Percentiles rank a stretch among this genome's conserved stretches.
Evolutionary conservation across 2,888 invertebrate genomes (phyloP).

Genomic region (Drosophila parthenogenetica): DNA sequence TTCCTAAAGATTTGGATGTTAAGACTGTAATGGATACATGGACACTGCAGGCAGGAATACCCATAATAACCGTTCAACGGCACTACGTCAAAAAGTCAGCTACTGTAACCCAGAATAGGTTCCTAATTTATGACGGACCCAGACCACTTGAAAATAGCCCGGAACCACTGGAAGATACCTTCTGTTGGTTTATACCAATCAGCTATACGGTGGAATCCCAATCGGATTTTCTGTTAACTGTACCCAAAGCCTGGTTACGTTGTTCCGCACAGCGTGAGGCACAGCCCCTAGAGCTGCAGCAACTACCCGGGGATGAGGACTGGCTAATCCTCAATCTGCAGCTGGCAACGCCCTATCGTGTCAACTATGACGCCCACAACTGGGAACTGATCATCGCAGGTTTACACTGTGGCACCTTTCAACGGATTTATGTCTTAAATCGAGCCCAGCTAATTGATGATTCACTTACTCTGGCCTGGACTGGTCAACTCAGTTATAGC

Average conservation of each 20-base stretch:
- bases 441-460: slow-evolving; percentile 94
- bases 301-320: slow-evolving; percentile 85
- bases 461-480: slow-evolving; percentile 88
- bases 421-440: slow-evolving; percentile 88
- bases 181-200: slow-evolving; percentile 88
- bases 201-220: slow-evolving; percentile 86
- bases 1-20: slow-evolving; percentile 87
- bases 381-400: slow-evolving; percentile 88
- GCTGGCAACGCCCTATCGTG: slow-evolving; percentile 89
- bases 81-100: slow-evolving; percentile 86
- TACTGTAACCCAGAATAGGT: slow-evolving; percentile 86
- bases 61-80: slow-evolving; percentile 88
- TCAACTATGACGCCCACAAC: slow-evolving; percentile 91
- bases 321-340: slow-evolving; percentile 91
- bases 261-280: slow-evolving; percentile 70
- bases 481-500: slow-evolving; percentile 88
- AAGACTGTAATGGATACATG: slow-evolving; percentile 93
- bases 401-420: slow-evolving; percentile 86
- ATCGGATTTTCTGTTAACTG: slow-evolving; percentile 85
- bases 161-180: slow-evolving; percentile 12
- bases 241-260: slow-evolving; percentile 86
- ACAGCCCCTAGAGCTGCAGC: slow-evolving; percentile 39
- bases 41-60: slow-evolving; percentile 94
- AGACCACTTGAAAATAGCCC: not conserved
- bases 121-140: slow-evolving; percentile 53